Base-by-base conservation (phyloP, 2,888 invertebrate species). In the Leuctra nigra region DNA sequence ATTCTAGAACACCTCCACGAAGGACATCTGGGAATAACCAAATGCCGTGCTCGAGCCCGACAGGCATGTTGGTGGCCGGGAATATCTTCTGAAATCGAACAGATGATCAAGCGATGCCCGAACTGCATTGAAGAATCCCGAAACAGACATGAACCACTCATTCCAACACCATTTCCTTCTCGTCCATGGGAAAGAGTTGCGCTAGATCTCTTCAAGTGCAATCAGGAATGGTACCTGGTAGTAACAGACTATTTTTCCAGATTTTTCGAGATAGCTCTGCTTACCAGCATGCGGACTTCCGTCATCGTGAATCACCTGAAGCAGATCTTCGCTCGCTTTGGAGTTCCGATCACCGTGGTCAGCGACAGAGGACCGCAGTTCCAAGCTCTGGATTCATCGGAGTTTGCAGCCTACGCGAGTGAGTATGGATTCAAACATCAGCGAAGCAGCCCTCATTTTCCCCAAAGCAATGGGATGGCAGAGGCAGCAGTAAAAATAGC, bases 11-110 rank as follows among this genome's bases (percentile, higher is more conserved):
- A 48, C 48, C 53, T 67, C 3, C 64, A 67, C 46, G 57, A 56
- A 25, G 65, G 66, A 1, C 67, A 67, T 53, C 57, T 63, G 1
- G 66, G 65, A 0, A 61, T 66, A 22, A 62, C 53, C 6, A 66
- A 63, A 44, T 64, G 63, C 50, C 38, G 62, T 13, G 53, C 44
- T 6, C 23, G 63, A 24, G 65, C 64, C 4, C 60, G 60, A 46
- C 62, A 61, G 18, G 60, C 61, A 6, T 61, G 65, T 13, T 65
- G 63, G 64, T 66, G 64, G 64, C 35, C 58, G 1, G 64, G 64
- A 0, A 22, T 63, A 22, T 57, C 56, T 7, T 20, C 39, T 1
- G 59, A 63, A 16, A 25, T 64, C n/a, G 54, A 57, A 16, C 58
- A 62, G 23, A 11, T 61, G 2, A 54, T 63, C 9, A 41, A 57